Evolutionary conservation across 2,113 vertebrate species (phyloP).

Genomic region (Gymnorhina tibicen): DNA sequence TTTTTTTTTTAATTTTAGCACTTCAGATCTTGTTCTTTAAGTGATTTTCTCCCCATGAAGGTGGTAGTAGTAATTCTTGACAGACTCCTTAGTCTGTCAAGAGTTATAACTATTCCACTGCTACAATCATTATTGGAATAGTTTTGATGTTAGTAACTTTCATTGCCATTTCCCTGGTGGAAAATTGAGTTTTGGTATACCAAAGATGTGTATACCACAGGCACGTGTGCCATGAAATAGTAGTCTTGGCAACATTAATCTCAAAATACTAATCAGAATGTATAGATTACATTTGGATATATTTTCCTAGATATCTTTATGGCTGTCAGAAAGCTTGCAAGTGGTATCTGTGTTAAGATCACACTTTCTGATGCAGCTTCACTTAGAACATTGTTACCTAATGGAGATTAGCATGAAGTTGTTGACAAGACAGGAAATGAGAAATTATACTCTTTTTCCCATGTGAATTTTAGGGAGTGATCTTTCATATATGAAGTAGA

Average conservation of each 20-base stretch:
- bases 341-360: not conserved
- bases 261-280: not conserved
- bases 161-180: not conserved
- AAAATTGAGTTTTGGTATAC: not conserved
- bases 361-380: not conserved
- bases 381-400: not conserved
- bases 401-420: not conserved
- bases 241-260: not conserved
- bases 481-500: not conserved
- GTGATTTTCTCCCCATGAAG: rapidly evolving
- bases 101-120: not conserved
- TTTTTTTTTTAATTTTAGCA: not conserved
- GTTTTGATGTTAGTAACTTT: not conserved
- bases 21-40: not conserved
- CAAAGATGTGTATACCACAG: not conserved
- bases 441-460: not conserved
- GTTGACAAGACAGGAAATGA: not conserved
- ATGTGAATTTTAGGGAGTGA: not conserved
- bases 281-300: not conserved
- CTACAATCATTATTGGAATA: not conserved
- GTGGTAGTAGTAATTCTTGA: not conserved
- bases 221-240: not conserved
- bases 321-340: not conserved
- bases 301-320: not conserved
- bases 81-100: not conserved